Evolutionary conservation across 2,113 vertebrate species (phyloP).

Genomic region (Centropus unirufus): DNA sequence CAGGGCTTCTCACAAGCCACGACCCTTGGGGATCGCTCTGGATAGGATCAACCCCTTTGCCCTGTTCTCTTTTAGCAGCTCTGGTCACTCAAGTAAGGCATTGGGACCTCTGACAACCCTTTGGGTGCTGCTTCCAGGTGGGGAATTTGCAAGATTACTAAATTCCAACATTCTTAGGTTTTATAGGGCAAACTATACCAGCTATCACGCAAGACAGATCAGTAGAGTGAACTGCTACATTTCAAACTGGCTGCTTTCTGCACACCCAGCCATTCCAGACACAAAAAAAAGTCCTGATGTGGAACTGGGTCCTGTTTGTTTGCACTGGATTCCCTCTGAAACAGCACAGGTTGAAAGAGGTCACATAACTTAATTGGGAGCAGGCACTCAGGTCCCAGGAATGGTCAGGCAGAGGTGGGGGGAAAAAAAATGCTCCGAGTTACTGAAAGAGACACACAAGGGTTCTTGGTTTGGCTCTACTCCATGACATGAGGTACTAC

Average conservation of each 20-base stretch:
- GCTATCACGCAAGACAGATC: accelerated
- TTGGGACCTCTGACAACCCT: too few relatives aligned
- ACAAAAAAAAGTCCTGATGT: neutral
- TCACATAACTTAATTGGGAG: neutral
- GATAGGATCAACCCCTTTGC: neutral
- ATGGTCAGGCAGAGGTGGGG: neutral
- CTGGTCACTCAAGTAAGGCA: accelerated
- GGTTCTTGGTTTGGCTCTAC: neutral
- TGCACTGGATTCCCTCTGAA: neutral
- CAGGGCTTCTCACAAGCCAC: neutral
- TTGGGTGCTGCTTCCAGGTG: neutral
- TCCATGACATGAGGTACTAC: neutral
- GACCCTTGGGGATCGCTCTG: neutral
- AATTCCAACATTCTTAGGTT: neutral
- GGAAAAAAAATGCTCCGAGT: neutral
- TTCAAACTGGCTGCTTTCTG: neutral
- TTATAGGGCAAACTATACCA: neutral
- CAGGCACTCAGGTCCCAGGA: neutral
- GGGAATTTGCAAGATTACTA: neutral
- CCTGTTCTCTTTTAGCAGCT: neutral
- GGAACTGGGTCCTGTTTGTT: neutral
- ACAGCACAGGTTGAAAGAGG: neutral
- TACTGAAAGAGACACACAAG: neutral
- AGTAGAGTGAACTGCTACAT: accelerated
- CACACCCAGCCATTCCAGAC: accelerated